Conservation (phyloP, 2,888 invertebrate species). For the Dusona sp. region DNA sequence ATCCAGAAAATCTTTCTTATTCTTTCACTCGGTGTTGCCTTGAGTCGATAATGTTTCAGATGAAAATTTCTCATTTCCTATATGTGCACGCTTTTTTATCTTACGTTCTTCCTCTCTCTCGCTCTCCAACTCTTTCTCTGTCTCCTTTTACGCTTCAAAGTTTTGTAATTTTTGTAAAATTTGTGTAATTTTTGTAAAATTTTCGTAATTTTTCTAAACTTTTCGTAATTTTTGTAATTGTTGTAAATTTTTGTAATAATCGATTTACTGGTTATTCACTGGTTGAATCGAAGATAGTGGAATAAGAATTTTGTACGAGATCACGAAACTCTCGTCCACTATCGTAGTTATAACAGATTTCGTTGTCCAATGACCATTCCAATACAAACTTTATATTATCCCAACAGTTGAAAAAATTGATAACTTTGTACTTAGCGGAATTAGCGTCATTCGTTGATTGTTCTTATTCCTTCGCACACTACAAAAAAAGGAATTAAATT, state of each 20-base stretch:
- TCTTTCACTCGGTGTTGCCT: constrained; percentile 10
- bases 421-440: constrained; percentile 32
- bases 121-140: not conserved
- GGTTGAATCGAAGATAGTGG: constrained; percentile 22
- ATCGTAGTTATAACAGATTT: constrained; percentile 23
- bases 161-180: no score
- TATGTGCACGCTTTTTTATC: not conserved
- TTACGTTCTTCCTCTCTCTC: not conserved
- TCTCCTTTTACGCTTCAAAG: not conserved
- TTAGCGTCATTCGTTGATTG: not conserved
- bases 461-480: not conserved
- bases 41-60: constrained; percentile 28
- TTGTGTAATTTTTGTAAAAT: no score
- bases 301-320: constrained; percentile 31
- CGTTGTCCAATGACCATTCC: constrained; percentile 8
- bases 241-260: not conserved
- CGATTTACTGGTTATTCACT: constrained; percentile 11
- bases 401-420: constrained; percentile 36
- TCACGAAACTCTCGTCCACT: constrained; percentile 11
- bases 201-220: no score
- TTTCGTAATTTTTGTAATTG: no score
- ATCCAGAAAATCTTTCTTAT: constrained; percentile 23
- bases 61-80: constrained; percentile 34
- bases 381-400: constrained; percentile 43
- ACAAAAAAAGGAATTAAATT: not conserved